These are phyloP conservation scores for Subacronicta megacephala DNA, from an alignment of 2,888 invertebrate genomes.

Conservation along the genomic window DNA sequence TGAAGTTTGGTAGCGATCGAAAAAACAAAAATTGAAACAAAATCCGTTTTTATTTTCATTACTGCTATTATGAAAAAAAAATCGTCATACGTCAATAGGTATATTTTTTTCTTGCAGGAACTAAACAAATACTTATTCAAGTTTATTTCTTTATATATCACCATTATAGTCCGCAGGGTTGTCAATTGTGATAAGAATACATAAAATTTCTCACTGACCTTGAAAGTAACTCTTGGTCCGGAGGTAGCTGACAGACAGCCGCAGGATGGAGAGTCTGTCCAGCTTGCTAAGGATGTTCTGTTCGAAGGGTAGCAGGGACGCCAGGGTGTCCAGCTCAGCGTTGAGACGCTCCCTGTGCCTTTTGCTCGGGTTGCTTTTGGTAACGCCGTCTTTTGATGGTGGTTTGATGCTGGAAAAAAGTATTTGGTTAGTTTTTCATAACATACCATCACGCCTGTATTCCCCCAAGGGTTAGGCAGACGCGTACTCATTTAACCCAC, in stretches of 20 bases:
- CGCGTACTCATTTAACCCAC: too few species aligned
- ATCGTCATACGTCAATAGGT: too few species aligned
- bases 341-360: constrained; percentile 99
- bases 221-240: constrained; percentile 99
- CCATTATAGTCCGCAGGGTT: too few species aligned
- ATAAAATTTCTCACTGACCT: constrained; percentile 90
- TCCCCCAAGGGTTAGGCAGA: too few species aligned
- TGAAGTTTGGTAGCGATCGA: too few species aligned
- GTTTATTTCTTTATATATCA: too few species aligned
- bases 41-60: too few species aligned
- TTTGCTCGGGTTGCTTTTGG: constrained; percentile 99
- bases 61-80: too few species aligned
- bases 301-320: constrained; percentile 98
- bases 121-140: too few species aligned
- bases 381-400: constrained; percentile 98
- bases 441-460: too few species aligned
- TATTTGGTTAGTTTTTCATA: constrained; percentile 1
- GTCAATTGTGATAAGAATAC: neutral
- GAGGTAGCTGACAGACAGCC: constrained; percentile 99
- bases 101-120: too few species aligned
- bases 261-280: constrained; percentile 98
- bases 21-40: too few species aligned
- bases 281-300: constrained; percentile 99
- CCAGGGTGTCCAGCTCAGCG: constrained; percentile 99
- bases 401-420: constrained; percentile 95